These are phyloP conservation scores for Argynnis bischoffii DNA, from an alignment of 2,888 invertebrate genomes.

Conservation along the genomic window DNA sequence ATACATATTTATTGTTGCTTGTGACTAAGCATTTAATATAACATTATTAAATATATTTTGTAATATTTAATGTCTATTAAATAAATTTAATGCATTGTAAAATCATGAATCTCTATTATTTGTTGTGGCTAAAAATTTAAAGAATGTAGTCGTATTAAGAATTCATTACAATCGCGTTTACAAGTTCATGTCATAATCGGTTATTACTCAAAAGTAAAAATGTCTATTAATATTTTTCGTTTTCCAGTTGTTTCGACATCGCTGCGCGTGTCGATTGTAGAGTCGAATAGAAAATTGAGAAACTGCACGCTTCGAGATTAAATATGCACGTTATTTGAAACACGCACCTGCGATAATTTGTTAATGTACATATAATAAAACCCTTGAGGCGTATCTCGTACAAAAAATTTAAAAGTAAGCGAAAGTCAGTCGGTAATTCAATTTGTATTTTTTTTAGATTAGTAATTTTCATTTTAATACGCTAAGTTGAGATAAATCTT, in stretches of 20 bases:
- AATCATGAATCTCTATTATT: background rate
- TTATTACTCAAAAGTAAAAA: conserved; percentile 33
- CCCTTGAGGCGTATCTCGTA: background rate
- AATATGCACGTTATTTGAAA: conserved; percentile 36
- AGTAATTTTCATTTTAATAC: too few relatives aligned
- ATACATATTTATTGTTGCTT: too few relatives aligned
- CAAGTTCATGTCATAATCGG: conserved; percentile 28
- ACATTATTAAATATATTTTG: too few relatives aligned
- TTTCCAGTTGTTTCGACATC: conserved; percentile 38
- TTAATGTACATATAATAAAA: background rate
- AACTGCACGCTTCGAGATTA: conserved; percentile 38
- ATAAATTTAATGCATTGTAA: background rate
- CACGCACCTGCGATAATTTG: conserved; percentile 28
- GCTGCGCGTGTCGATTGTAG: conserved; percentile 39
- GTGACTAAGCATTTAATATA: too few relatives aligned
- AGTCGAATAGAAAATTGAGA: conserved; percentile 43
- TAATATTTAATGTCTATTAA: background rate
- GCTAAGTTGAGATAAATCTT: too few relatives aligned
- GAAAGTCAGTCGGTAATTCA: too few relatives aligned
- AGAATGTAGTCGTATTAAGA: conserved; percentile 15
- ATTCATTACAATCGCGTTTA: conserved; percentile 10
- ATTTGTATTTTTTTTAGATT: too few relatives aligned
- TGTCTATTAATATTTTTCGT: conserved; percentile 28
- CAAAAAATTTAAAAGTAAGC: too few relatives aligned
- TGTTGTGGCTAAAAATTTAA: conserved; percentile 5